These are phyloP conservation scores for Sporophila hypoxantha DNA, from an alignment of 2,113 vertebrate genomes.

Conservation along the genomic window DNA sequence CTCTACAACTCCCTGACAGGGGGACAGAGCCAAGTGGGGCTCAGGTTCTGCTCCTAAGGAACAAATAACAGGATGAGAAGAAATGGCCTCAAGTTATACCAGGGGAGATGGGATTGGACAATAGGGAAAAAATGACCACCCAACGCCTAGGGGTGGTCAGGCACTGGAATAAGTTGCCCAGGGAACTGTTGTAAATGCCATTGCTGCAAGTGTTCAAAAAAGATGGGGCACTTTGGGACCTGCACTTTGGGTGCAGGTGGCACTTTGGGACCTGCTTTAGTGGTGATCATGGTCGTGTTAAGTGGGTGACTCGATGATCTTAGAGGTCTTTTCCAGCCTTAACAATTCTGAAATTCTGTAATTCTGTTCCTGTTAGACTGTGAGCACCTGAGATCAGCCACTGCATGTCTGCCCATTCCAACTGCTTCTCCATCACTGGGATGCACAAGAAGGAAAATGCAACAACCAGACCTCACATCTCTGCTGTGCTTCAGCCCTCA, in stretches of 20 bases:
- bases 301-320: neutral
- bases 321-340: neutral
- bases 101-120: neutral
- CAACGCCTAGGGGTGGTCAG: neutral
- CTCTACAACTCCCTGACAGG: neutral
- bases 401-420: neutral
- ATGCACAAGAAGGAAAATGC: neutral
- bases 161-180: neutral
- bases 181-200: neutral
- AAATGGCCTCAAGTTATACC: neutral
- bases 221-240: neutral
- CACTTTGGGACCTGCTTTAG: neutral
- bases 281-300: neutral
- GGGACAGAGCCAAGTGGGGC: fast-evolving
- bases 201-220: neutral
- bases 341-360: no score
- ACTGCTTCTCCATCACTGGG: neutral
- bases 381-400: neutral
- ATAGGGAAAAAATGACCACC: neutral
- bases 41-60: neutral
- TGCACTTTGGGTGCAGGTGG: neutral
- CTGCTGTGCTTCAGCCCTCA: neutral
- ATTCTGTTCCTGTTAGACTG: neutral
- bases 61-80: neutral
- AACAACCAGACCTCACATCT: neutral